Conservation (phyloP, 2,797 vertebrate genomes). For the Periparus ater region DNA sequence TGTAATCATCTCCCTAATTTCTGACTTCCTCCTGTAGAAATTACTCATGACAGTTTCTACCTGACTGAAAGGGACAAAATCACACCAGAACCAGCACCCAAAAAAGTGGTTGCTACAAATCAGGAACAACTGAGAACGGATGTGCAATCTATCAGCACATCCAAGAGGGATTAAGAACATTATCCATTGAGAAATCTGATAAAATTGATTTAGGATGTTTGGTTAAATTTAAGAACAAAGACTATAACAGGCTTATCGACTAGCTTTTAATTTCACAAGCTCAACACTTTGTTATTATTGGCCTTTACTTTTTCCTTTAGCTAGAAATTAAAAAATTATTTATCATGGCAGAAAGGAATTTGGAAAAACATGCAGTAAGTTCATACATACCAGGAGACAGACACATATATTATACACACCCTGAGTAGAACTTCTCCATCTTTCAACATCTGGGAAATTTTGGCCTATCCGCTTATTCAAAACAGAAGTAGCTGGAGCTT, state of each 20-base stretch:
- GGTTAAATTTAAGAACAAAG: neutral
- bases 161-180: neutral
- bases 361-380: constrained; percentile 8
- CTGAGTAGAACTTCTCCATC: neutral
- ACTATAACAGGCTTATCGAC: neutral
- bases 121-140: neutral
- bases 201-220: neutral
- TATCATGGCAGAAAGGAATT: constrained; percentile 43
- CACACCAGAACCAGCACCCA: neutral
- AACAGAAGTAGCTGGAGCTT: neutral
- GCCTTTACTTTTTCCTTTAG: constrained; percentile 10
- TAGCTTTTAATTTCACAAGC: neutral
- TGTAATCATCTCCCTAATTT: neutral
- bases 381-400: neutral
- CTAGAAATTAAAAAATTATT: constrained; percentile 41
- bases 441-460: constrained; percentile 25
- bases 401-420: neutral
- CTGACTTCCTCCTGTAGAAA: neutral
- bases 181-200: neutral
- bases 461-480: neutral
- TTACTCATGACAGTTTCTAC: neutral
- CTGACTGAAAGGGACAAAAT: neutral
- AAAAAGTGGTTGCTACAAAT: neutral
- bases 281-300: constrained; percentile 12
- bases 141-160: neutral